These are phyloP conservation scores for Metridium senile DNA, from an alignment of 92 coral and sea anemone genomes.

Conservation along the genomic window DNA sequence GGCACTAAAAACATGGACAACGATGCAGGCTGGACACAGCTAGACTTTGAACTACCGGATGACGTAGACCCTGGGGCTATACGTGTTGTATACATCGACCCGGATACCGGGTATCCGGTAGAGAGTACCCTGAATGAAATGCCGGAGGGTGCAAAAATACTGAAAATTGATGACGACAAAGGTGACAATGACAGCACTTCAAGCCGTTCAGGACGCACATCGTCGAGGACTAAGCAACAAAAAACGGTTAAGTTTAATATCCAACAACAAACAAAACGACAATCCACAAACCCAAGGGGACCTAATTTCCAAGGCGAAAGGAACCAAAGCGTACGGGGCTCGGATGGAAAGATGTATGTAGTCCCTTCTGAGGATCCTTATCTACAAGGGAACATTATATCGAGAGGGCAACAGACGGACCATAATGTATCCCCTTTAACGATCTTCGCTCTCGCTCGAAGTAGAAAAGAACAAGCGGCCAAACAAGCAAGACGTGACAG, in stretches of 20 bases:
- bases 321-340: constrained; percentile 34
- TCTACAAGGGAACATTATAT: constrained; percentile 44
- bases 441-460: constrained; percentile 80
- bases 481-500: constrained; percentile 16
- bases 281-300: constrained; percentile 11
- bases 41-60: constrained; percentile 1
- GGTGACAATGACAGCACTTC: background rate
- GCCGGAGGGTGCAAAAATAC: constrained; percentile 66
- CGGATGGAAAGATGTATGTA: constrained; percentile 21
- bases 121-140: constrained; percentile 54
- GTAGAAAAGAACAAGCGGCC: constrained; percentile 54
- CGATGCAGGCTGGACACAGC: background rate
- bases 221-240: background rate
- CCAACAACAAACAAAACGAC: constrained; percentile 9
- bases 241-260: constrained; percentile 23
- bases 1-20: background rate
- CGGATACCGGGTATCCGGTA: constrained; percentile 65
- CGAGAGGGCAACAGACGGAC: constrained; percentile 27
- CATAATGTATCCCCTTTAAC: constrained; percentile 69
- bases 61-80: constrained; percentile 29
- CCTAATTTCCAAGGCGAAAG: constrained; percentile 34
- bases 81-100: constrained; percentile 61
- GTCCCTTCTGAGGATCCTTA: constrained; percentile 35
- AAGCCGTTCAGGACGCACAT: background rate
- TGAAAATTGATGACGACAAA: constrained; percentile 42